Evolutionary conservation across 2,888 invertebrate genomes (phyloP).

Genomic region (Byasa hedistus): DNA sequence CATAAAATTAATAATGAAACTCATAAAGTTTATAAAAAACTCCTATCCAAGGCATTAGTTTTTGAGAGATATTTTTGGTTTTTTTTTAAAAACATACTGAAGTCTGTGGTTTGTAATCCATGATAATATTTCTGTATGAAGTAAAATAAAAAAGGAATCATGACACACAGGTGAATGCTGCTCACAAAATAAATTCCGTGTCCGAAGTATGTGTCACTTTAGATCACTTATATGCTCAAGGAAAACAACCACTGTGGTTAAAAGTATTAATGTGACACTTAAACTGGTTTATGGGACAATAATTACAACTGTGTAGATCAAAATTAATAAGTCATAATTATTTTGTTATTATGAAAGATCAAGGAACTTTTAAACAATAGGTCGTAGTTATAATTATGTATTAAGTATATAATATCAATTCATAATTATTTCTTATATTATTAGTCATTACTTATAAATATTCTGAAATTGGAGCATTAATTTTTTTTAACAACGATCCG

Average conservation of each 20-base stretch:
- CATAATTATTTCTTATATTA: not conserved
- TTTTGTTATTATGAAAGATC: not conserved
- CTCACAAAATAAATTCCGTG: not conserved
- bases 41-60: too few species aligned
- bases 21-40: too few species aligned
- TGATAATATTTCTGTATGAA: not conserved
- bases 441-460: not conserved
- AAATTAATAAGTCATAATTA: slow-evolving; percentile 31
- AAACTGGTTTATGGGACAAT: slow-evolving; percentile 53
- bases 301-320: not conserved
- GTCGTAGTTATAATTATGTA: not conserved
- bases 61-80: too few species aligned
- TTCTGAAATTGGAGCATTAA: too few species aligned
- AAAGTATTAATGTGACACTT: slow-evolving; percentile 51
- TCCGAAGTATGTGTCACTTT: slow-evolving; percentile 15
- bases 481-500: not conserved
- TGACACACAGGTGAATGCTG: not conserved
- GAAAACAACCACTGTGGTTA: slow-evolving; percentile 62
- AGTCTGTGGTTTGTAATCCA: too few species aligned
- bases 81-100: too few species aligned
- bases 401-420: not conserved
- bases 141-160: not conserved
- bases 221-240: slow-evolving; percentile 51
- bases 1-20: too few species aligned
- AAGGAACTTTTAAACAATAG: not conserved